Evolutionary conservation across 2,797 vertebrate species (phyloP), one percentile per base, ranked within the genome.

Genomic region (Carduelis carduelis): DNA sequence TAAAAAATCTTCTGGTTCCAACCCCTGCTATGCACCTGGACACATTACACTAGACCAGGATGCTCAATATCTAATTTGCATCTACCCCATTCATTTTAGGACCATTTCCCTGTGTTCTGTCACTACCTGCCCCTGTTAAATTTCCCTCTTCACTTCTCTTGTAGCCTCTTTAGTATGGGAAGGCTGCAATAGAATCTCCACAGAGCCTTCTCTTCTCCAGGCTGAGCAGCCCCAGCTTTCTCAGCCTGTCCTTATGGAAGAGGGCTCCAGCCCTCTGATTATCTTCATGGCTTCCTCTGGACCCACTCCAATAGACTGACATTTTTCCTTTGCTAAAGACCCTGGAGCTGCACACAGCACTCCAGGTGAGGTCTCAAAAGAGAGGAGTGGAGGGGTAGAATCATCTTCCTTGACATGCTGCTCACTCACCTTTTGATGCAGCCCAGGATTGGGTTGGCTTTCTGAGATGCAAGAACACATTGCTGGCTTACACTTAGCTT

Each of bases 261-360:
- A 28, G 22, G 19, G 6, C 12, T 61, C 26, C 34, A 55, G 12
- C 22, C 7, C 12, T 20, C 26, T 7, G 3, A 10, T n/a, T 23
- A 49, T 28, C 11, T 43, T 61, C 43, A 18, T 7, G 35, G 13
- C 13, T 11, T 68, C 15, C 27, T 68, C 35, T 55, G 47, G 19
- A 55, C 32, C 5, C 1, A 0, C 7, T 55, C 47, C 32, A 68
- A 35, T 3, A 61, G 4, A 27, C 3, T 0, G 0, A 20, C 4
- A 37, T 23, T 30, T 20, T 47, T n/a, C 13, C 9, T 49, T 35
- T 69, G 32, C 8, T 35, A 39, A 55, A 23, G 23, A n/a, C 11
- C 2, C 35, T 19, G 43, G 32, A 43, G 23, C 13, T 55, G 55
- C 13, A n/a, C 20, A 19, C 32, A 68, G 35, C 6, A 17, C 27